Evolutionary conservation across 2,797 vertebrate species (phyloP).

Genomic region (Schizopygopsis pylzovi): DNA sequence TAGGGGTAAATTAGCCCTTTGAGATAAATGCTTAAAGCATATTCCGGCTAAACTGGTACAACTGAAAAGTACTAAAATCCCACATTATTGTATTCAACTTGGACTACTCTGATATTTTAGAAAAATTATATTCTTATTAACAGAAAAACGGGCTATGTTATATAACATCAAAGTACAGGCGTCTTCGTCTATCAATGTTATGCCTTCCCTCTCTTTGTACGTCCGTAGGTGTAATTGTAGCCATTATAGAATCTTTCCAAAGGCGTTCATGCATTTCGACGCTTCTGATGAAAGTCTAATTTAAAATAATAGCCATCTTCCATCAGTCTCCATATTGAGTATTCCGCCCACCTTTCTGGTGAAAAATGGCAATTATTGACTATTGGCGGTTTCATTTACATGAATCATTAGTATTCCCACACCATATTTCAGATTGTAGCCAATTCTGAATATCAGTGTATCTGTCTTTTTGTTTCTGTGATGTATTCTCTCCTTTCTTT

Average conservation of each 20-base stretch:
- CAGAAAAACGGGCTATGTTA: neutral
- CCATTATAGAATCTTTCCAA: conserved; percentile 29
- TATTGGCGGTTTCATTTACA: conserved; percentile 32
- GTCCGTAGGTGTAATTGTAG: conserved; percentile 23
- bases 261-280: conserved; percentile 20
- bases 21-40: neutral
- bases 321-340: conserved; percentile 20
- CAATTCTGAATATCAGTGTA: conserved; percentile 3
- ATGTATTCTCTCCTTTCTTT: conserved; percentile 24
- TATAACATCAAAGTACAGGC: conserved; percentile 17
- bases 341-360: conserved; percentile 22
- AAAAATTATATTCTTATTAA: neutral
- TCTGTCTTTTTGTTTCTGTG: conserved; percentile 28
- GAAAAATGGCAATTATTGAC: conserved; percentile 42
- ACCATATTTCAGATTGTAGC: conserved; percentile 17
- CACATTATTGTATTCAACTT: neutral
- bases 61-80: neutral
- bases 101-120: neutral
- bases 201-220: neutral
- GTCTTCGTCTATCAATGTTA: neutral
- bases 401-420: conserved; percentile 23
- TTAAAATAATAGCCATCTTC: conserved; percentile 42
- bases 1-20: neutral
- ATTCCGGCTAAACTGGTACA: neutral
- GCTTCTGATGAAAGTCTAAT: conserved; percentile 31